Base-by-base conservation (phyloP, 1,140 invertebrate species). In the Planococcus citri region DNA sequence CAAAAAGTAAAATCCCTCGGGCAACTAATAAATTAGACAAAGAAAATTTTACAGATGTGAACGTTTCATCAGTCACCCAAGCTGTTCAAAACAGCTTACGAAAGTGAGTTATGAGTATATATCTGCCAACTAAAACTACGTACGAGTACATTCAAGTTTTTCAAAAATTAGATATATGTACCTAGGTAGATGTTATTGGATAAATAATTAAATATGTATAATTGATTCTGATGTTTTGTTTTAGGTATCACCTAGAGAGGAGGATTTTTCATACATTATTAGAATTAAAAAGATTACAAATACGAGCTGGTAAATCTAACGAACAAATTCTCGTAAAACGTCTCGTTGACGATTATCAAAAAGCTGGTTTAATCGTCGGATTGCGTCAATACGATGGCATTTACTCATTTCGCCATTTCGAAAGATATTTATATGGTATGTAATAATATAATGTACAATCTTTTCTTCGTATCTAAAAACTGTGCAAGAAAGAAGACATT, bases 211-310 rank as follows among this genome's bases (percentile, higher is more conserved):
- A n/a, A n/a, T n/a, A n/a, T n/a, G n/a, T n/a, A n/a, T n/a, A n/a
- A n/a, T n/a, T n/a, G n/a, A n/a, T n/a, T n/a, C n/a, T n/a, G n/a
- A n/a, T n/a, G n/a, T n/a, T n/a, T n/a, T n/a, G 20, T 41, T 70
- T 3, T 60, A 84, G 92, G 76, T 95, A 94, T 79, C 90, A 94
- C 73, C 82, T 94, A 73, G 94, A 97, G 77, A 82, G 92, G 70
- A 91, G 92, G 75, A 92, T 97, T 74, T 97, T 97, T 79, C 91
- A 96, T 75, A 91, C 97, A 77, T 80, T 97, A 69, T 84, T 96
- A 74, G 93, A 97, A 78, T 78, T 97, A 22, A 97, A 97, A 78
- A 83, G 92, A 70, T 81, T 94, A 68, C 94, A 97, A 79, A 95
- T 97, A 71, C 85, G 92, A 74, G 89, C 91, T 68, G 90, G 90